Evolutionary conservation across 2,113 vertebrate genomes (phyloP).

Genomic region (Platanista minor): DNA sequence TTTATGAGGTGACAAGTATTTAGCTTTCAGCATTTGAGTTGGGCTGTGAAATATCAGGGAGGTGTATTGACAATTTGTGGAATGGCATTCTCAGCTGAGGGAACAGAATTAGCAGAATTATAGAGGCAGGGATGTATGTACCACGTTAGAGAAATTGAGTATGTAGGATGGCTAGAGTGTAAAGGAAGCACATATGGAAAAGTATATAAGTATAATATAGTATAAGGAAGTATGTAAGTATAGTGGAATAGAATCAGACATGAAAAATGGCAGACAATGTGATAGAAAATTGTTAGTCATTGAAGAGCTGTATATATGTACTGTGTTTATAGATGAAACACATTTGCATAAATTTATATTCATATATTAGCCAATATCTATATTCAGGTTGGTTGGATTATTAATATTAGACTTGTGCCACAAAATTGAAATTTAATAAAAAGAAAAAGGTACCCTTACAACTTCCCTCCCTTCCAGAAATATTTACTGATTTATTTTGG

Average conservation of each 20-base stretch:
- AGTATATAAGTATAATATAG: background rate
- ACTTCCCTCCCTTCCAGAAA: background rate
- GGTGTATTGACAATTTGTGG: slow-evolving; percentile 57
- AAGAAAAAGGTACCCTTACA: background rate
- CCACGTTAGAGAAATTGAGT: slow-evolving; percentile 15
- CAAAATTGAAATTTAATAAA: background rate
- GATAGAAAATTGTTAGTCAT: background rate
- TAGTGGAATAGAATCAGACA: background rate
- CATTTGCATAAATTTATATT: background rate
- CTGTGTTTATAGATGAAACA: background rate
- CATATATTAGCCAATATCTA: background rate
- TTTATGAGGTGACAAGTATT: slow-evolving; percentile 16
- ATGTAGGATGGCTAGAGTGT: background rate
- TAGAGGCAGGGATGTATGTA: background rate
- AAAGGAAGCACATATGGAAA: background rate
- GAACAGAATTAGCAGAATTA: slow-evolving; percentile 33
- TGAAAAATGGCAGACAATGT: background rate
- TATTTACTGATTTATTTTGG: slow-evolving; percentile 31
- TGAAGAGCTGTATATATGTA: background rate
- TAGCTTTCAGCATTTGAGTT: slow-evolving; percentile 31
- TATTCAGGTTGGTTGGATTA: background rate
- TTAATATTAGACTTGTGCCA: background rate
- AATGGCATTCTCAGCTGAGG: slow-evolving; percentile 51
- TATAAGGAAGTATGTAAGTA: background rate
- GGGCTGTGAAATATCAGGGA: slow-evolving; percentile 25